These are phyloP conservation scores for Wasmannia auropunctata DNA, from an alignment of 1,140 invertebrate species.

Conservation along the genomic window DNA sequence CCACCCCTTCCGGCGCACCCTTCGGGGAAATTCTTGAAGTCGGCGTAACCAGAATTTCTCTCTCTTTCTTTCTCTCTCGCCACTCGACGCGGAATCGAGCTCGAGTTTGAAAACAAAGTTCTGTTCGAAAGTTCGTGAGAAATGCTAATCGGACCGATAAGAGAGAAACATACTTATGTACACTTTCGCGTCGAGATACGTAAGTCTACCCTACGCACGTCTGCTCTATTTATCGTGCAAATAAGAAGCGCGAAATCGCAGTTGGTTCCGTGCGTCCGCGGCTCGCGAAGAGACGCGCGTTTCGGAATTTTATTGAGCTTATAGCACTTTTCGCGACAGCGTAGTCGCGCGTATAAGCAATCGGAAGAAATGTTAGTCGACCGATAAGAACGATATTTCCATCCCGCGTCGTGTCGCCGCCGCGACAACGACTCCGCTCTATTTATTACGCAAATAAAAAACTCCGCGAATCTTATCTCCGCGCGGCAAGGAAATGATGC, in stretches of 20 bases:
- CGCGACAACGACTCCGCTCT: not conserved
- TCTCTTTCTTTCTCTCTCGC: too few relatives aligned
- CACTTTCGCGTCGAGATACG: not conserved
- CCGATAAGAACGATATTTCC: conserved; percentile 48
- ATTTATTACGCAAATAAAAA: conserved; percentile 49
- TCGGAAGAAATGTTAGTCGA: conserved; percentile 36
- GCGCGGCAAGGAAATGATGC: conserved; percentile 1
- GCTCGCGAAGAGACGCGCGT: not conserved
- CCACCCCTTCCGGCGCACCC: not conserved
- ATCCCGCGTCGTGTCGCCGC: not conserved
- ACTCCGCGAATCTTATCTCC: conserved; percentile 31
- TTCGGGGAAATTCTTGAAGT: conserved; percentile 52
- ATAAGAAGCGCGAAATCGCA: conserved; percentile 1
- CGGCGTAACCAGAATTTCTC: conserved; percentile 29
- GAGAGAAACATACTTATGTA: too few relatives aligned
- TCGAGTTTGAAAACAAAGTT: not conserved
- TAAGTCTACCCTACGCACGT: not conserved
- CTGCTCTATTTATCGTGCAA: conserved; percentile 30
- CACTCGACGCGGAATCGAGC: not conserved
- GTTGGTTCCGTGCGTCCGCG: not conserved
- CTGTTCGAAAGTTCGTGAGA: conserved; percentile 20
- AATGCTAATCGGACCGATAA: conserved; percentile 18
- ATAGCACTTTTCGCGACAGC: not conserved
- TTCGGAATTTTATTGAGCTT: conserved; percentile 7
- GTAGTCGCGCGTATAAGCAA: not conserved